phyloP scores from a whole-genome alignment of 2,113 vertebrate species.

The Dicerorhinus sumatrensis region DNA sequence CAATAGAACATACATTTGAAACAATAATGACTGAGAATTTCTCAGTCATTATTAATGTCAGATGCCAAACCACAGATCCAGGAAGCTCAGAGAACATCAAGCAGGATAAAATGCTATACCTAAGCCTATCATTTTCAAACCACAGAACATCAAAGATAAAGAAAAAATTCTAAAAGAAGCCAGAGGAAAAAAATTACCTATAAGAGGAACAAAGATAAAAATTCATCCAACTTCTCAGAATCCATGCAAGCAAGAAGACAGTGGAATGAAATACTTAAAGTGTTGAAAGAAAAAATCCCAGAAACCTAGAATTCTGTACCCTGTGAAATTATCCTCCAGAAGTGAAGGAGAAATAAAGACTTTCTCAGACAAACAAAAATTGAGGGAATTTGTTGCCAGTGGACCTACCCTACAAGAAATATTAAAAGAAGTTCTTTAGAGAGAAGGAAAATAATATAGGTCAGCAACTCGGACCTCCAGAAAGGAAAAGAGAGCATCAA shows the following conservation, averaged over 20 bases:
- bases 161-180: background rate
- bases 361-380: background rate
- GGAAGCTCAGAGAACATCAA: background rate
- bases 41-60: background rate
- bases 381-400: background rate
- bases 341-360: background rate
- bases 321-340: background rate
- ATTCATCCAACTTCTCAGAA: background rate
- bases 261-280: background rate
- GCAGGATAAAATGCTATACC: background rate
- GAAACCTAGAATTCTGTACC: background rate
- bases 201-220: background rate
- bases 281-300: background rate
- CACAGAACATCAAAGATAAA: background rate
- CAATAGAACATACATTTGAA: background rate
- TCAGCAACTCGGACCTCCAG: background rate
- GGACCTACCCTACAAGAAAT: background rate
- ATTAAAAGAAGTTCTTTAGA: conserved; percentile 9
- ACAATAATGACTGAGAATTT: background rate
- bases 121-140: background rate
- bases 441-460: background rate
- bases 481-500: background rate
- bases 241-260: background rate
- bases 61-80: background rate
- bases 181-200: background rate